Evolutionary conservation across 2,888 invertebrate genomes (phyloP).

Genomic region (Drosophila tanythrix): DNA sequence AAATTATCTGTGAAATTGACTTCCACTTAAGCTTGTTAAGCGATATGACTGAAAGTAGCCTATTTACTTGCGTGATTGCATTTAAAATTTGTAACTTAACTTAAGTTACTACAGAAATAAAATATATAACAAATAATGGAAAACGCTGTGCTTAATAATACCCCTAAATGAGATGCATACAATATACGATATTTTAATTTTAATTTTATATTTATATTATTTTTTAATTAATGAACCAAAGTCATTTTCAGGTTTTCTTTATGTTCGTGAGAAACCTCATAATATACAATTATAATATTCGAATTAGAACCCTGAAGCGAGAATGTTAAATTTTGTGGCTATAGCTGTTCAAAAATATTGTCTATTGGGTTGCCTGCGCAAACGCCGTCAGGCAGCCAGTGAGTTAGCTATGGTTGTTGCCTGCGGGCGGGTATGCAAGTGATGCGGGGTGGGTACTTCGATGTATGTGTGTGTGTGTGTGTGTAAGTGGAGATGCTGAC

Average conservation of each 20-base stretch:
- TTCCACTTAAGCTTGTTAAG: not conserved
- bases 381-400: constrained; percentile 66
- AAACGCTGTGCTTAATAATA: not conserved
- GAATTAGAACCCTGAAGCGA: not conserved
- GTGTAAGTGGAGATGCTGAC: constrained; percentile 68
- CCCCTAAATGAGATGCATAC: not conserved
- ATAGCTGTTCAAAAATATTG: constrained; percentile 26
- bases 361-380: constrained; percentile 68
- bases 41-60: not conserved
- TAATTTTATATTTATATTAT: not conserved
- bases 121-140: not conserved
- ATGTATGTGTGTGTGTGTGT: constrained; percentile 19
- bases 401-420: constrained; percentile 73
- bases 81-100: not conserved
- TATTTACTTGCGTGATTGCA: not conserved
- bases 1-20: not conserved
- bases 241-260: not conserved
- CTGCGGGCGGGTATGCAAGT: constrained; percentile 53
- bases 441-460: constrained; percentile 12
- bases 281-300: not conserved
- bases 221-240: not conserved
- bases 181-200: not conserved
- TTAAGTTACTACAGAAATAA: not conserved
- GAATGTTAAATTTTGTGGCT: not conserved
- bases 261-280: not conserved